These are phyloP conservation scores for Poecilia wingei DNA, from an alignment of 2,797 vertebrate species.

Conservation along the genomic window DNA sequence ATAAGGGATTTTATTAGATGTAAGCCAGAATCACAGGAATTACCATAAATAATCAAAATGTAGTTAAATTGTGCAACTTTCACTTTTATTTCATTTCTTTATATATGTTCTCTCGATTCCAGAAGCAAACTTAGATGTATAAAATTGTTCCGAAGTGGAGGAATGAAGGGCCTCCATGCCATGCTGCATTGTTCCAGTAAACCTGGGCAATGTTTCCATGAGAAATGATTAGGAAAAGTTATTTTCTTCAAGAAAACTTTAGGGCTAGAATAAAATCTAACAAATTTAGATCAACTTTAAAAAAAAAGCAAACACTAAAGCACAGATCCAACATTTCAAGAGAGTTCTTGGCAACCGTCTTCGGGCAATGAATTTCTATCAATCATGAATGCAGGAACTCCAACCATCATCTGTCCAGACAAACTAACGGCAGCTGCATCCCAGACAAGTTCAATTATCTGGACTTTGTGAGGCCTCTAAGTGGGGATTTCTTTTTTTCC, in stretches of 20 bases:
- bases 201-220: not conserved
- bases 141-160: not conserved
- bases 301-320: not conserved
- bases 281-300: not conserved
- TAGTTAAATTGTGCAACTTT: too few species aligned
- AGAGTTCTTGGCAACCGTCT: conserved; percentile 8
- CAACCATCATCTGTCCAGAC: conserved; percentile 46
- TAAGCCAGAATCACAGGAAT: too few species aligned
- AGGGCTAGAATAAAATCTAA: not conserved
- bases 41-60: too few species aligned
- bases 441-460: conserved; percentile 59
- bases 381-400: conserved; percentile 40
- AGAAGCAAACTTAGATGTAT: not conserved
- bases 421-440: conserved; percentile 62
- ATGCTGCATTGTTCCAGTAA: not conserved
- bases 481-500: conserved; percentile 46
- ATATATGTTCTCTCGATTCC: not conserved
- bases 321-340: conserved; percentile 21
- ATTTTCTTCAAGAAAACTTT: not conserved
- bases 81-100: too few species aligned
- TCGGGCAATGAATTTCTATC: conserved; percentile 20
- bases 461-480: conserved; percentile 54
- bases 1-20: too few species aligned
- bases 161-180: not conserved
- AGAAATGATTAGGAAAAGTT: not conserved